phyloP scores from a whole-genome alignment of 1,140 invertebrate genomes.

The Plectrocnemia conspersa region DNA sequence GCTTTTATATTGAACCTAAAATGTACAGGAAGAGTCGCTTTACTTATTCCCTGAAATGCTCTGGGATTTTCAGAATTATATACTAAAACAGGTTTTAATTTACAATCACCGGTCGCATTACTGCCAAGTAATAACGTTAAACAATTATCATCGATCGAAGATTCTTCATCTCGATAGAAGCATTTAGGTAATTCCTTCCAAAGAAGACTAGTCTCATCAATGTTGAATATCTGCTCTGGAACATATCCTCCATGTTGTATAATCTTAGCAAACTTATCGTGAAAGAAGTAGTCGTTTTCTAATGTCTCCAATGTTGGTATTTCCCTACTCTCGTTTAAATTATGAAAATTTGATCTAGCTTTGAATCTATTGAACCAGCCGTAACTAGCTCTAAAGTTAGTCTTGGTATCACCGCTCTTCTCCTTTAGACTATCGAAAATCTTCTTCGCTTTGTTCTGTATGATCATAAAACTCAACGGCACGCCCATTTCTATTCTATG shows the following conservation, averaged over 20 bases:
- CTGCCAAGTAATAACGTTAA: constrained; percentile 41
- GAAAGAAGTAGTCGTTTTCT: constrained; percentile 6
- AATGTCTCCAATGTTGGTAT: background rate
- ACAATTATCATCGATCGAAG: constrained; percentile 41
- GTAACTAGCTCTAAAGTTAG: constrained; percentile 15
- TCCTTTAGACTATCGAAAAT: constrained; percentile 12
- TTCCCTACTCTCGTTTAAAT: background rate
- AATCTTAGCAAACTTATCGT: constrained; percentile 39
- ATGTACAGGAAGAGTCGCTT: constrained; percentile 40
- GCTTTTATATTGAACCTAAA: constrained; percentile 44
- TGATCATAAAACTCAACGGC: constrained; percentile 7
- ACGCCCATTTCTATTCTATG: constrained; percentile 4
- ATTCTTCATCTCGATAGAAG: constrained; percentile 37
- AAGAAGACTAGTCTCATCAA: constrained; percentile 42
- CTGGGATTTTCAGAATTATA: constrained; percentile 42
- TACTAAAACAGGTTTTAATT: constrained; percentile 45
- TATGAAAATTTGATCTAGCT: background rate
- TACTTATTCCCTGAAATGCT: constrained; percentile 36
- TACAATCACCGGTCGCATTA: constrained; percentile 43
- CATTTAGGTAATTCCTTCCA: constrained; percentile 40
- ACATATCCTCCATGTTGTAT: constrained; percentile 41
- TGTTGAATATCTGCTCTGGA: constrained; percentile 43
- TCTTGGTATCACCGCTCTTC: background rate
- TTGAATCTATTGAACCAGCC: constrained; percentile 22
- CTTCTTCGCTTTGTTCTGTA: constrained; percentile 14